Base-by-base conservation (phyloP, 2,797 vertebrate species). In the Allobates femoralis region DNA sequence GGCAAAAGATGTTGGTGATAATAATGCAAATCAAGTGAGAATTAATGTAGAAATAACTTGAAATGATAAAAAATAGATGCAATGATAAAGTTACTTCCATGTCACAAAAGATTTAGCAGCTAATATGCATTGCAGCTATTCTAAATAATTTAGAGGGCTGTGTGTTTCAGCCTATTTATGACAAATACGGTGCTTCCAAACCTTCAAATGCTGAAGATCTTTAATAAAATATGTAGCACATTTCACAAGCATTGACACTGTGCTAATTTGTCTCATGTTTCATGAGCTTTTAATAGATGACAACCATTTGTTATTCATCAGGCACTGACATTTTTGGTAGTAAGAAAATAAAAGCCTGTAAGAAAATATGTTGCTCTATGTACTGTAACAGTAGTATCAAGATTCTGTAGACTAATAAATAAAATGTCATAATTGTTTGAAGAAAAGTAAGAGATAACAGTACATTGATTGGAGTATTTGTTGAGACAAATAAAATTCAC, bases 181-280 rank as follows among this genome's bases (percentile, higher is more conserved):
- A 75, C 58, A 82, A 82, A 82, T 73, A 67, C 76, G 67, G 64
- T 55, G 81, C 55, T 76, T 81, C 28, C 46, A 50, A 76, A 50
- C 46, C 62, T 81, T 76, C 30, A 58, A 64, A 53, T 81, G 85
- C 69, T 81, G 71, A 81, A 37, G 37, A 64, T 77, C 67, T 76
- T 82, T 82, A 82, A 86, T 86, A 82, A 86, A 82, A 79, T 76
- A 86, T 86, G 85, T 75, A 82, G 79, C 79, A 86, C 79, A 82
- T 82, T 86, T 86, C 73, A 82, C 23, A 64, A 77, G 71, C 34
- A 18, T 77, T 86, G 85, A 77, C 73, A 81, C 28, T 55, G 79
- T 66, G 73, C 76, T 82, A 69, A 81, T 86, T 82, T 86, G 85
- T 81, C 78, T 81, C 67, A 86, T 80, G 80, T 82, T 86, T 82